Percentiles rank a stretch among this genome's conserved stretches.
phyloP scores from a whole-genome alignment of 2,888 invertebrate genomes.

The Aphelenchoides bicaudatus region DNA sequence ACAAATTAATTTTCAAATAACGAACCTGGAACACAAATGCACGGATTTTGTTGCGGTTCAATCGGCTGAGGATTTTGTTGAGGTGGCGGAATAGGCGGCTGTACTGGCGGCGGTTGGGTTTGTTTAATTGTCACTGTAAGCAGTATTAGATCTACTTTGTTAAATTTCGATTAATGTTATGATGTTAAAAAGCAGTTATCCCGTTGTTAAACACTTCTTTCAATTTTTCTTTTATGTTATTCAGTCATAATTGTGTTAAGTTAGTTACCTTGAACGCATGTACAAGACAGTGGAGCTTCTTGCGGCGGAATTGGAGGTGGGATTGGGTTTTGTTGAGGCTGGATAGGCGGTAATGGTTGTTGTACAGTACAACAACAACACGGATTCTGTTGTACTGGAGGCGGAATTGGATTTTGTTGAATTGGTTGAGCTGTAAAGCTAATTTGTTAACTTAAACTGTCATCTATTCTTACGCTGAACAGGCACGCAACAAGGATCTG shows the following conservation, averaged over 20 bases:
- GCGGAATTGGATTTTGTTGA: conserved; percentile 1
- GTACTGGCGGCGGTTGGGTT: no score
- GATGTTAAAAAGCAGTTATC: not conserved
- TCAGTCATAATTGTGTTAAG: no score
- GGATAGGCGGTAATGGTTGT: conserved; percentile 1
- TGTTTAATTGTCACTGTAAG: no score
- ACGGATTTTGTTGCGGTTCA: no score
- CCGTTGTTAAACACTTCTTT: not conserved
- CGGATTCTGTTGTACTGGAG: not conserved
- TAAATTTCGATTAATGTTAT: not conserved
- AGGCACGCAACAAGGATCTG: not conserved
- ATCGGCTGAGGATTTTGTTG: no score
- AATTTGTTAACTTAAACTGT: no score
- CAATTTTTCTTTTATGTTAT: no score
- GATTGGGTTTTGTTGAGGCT: not conserved
- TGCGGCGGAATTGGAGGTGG: conserved; percentile 10
- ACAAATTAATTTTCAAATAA: no score
- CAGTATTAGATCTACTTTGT: no score
- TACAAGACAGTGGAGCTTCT: not conserved
- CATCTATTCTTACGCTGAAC: not conserved
- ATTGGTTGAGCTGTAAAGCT: no score
- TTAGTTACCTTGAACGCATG: conserved; percentile 11
- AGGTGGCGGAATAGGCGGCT: no score
- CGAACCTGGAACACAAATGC: no score
- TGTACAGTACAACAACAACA: not conserved